Evolutionary conservation across 2,888 invertebrate genomes (phyloP).

Genomic region (Cotesia congregata): DNA sequence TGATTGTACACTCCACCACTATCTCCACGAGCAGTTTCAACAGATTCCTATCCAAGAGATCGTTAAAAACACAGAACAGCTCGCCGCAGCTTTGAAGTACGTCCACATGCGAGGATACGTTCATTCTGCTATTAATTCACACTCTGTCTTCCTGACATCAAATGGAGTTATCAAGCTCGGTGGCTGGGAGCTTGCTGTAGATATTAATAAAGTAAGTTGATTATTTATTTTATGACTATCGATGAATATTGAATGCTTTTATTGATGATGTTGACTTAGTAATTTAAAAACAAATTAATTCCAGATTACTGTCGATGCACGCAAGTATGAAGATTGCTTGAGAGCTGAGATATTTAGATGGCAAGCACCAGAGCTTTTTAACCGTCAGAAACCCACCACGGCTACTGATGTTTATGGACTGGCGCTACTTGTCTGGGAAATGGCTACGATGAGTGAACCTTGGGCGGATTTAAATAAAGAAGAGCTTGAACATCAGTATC

Average conservation of each 20-base stretch:
- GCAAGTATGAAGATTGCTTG: constrained; percentile 57
- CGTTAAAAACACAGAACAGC: constrained; percentile 57
- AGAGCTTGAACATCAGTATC: constrained; percentile 57
- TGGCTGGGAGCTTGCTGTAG: constrained; percentile 61
- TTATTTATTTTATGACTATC: not conserved
- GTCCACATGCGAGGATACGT: constrained; percentile 61
- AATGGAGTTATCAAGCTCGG: constrained; percentile 60
- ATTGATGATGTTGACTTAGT: constrained; percentile 13
- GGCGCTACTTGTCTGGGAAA: constrained; percentile 62
- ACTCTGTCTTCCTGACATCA: constrained; percentile 60
- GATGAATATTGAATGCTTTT: constrained; percentile 6
- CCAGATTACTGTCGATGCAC: constrained; percentile 48
- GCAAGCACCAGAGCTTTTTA: constrained; percentile 61
- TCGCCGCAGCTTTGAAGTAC: constrained; percentile 60
- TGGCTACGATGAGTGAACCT: constrained; percentile 60
- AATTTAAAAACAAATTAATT: constrained; percentile 9
- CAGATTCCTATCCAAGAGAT: constrained; percentile 58
- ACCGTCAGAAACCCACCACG: constrained; percentile 48
- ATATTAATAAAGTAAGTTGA: constrained; percentile 51
- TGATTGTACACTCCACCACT: constrained; percentile 62
- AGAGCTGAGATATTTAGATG: constrained; percentile 59
- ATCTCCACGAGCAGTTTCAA: constrained; percentile 61
- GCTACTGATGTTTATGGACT: constrained; percentile 61
- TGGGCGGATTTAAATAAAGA: constrained; percentile 55
- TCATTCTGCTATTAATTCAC: constrained; percentile 61